Percentiles rank a stretch among this genome's conserved stretches.
Conservation (phyloP, 1,140 invertebrate species). For the Euglossa dilemma region DNA sequence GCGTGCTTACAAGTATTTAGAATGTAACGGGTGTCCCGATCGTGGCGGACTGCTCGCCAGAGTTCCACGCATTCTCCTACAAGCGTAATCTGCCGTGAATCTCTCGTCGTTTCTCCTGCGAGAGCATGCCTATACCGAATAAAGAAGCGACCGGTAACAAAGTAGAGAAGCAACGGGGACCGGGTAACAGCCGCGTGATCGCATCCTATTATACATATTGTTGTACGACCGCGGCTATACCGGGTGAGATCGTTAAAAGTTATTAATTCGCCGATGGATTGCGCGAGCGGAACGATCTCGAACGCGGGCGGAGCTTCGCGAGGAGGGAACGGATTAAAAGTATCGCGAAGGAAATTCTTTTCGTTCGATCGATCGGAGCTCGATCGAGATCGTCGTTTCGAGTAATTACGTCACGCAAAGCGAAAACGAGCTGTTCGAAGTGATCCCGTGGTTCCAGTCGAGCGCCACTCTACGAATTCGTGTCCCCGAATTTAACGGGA, state of each 20-base stretch:
- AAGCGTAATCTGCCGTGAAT: constrained; percentile 48
- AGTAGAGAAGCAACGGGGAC: constrained; percentile 38
- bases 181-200: constrained; percentile 36
- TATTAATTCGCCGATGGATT: not conserved
- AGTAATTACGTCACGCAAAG: too few species aligned
- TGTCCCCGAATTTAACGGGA: constrained; percentile 6
- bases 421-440: too few species aligned
- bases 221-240: constrained; percentile 14
- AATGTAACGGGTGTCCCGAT: constrained; percentile 72
- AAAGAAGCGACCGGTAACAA: constrained; percentile 50
- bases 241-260: constrained; percentile 2
- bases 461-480: not conserved
- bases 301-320: not conserved
- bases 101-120: constrained; percentile 45
- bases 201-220: constrained; percentile 50
- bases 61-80: constrained; percentile 36
- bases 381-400: too few species aligned
- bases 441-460: too few species aligned
- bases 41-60: not conserved
- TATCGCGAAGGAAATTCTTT: too few species aligned
- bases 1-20: constrained; percentile 76
- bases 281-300: not conserved
- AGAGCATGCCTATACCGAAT: constrained; percentile 44
- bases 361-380: too few species aligned
- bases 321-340: too few species aligned